Evolutionary conservation across 2,797 vertebrate genomes (phyloP), one percentile per base, ranked within the genome.

Genomic region (Anas flavirostris): DNA sequence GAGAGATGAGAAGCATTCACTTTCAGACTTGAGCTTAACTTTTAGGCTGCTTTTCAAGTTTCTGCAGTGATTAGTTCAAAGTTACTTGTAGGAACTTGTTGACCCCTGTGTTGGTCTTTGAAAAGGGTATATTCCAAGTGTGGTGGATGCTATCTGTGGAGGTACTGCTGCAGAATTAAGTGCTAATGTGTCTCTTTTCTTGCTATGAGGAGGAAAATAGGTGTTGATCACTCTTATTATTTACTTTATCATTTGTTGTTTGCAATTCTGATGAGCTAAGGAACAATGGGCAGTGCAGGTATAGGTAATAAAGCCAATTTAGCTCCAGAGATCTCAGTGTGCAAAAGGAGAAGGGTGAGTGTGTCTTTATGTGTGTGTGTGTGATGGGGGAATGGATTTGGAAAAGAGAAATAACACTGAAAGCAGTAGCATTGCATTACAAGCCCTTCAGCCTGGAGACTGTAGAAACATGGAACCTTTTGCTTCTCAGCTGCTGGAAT

Each of bases 281-380:
- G 31, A 35, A 23, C 31, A 21, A 25, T 48, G 31, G 16, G 8
- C 7, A 55, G 7, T n/a, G 11, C 5, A 2, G 13, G 41, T 10
- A 23, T 1, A 22, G 25, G 31, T 44, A 50, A 39, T 10, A 80
- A 43, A 2, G 16, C 1, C 37, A 52, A 0, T 29, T 74, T 43
- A 52, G 5, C 23, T 80, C 66, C 28, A 26, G 50, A 63, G 39
- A 50, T 2, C n/a, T 62, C 58, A 19, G 37, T 4, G 15, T 56
- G 53, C 55, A 62, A 72, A 9, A 55, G 25, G 35, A 73, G 48
- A 44, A 87, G 14, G 22, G 43, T 44, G 11, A 35, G 14, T 7
- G 10, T 10, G 8, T n/a, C 18, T n/a, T 41, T 37, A 14, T 35
- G 50, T 23, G 11, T 62, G 41, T 23, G 5, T 12, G 5, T 50